phyloP scores from a whole-genome alignment of 2,888 invertebrate species.

The Poecilus cupreus region DNA sequence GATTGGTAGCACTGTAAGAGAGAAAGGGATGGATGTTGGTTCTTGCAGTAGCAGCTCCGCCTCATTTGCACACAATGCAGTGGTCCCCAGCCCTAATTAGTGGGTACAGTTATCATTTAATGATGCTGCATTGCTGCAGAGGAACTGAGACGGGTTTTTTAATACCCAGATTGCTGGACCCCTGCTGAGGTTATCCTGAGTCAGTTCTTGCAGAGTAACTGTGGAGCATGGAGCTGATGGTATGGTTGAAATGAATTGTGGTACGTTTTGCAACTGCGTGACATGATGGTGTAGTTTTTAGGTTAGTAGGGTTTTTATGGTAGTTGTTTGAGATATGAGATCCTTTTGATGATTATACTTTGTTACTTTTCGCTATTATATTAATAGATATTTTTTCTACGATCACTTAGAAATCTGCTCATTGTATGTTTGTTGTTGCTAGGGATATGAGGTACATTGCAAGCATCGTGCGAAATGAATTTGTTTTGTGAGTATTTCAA shows the following conservation, averaged over 20 bases:
- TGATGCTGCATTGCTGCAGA: conserved; percentile 38
- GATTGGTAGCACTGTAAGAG: neutral
- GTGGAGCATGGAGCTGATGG: neutral
- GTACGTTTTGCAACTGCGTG: neutral
- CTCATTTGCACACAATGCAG: conserved; percentile 52
- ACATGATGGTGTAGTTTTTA: neutral
- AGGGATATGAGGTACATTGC: too few species aligned
- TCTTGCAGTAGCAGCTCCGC: conserved; percentile 34
- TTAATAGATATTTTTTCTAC: too few species aligned
- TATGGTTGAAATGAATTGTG: neutral
- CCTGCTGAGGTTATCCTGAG: neutral
- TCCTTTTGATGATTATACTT: too few species aligned
- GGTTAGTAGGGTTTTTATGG: neutral
- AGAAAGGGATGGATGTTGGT: neutral
- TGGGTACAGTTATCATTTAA: conserved; percentile 58
- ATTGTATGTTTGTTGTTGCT: too few species aligned
- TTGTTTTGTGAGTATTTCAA: too few species aligned
- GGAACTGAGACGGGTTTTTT: conserved; percentile 1
- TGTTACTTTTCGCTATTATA: too few species aligned
- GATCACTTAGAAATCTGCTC: too few species aligned
- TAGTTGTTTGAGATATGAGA: too few species aligned
- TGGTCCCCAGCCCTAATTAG: conserved; percentile 50
- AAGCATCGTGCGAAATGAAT: too few species aligned
- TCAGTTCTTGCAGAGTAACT: conserved; percentile 23
- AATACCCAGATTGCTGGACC: conserved; percentile 29